Evolutionary conservation across 2,888 invertebrate genomes (phyloP), one percentile per base, ranked within the genome.

Genomic region (Cantharis rufa): DNA sequence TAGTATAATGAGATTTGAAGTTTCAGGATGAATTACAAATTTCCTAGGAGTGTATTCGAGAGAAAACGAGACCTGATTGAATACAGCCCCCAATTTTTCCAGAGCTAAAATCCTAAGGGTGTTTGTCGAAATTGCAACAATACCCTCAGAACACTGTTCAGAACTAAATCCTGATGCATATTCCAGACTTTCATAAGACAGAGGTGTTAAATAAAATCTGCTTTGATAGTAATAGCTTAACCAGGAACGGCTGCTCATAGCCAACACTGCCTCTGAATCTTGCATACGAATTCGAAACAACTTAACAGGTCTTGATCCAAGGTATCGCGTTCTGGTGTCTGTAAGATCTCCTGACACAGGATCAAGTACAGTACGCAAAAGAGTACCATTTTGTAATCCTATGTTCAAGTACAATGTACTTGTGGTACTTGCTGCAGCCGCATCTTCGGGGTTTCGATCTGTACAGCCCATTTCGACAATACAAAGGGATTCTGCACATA

Each of bases 161-260:
- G 95, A 95, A 86, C 93, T 93, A 88, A 99, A 99, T 3, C 98
- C 98, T 1, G 98, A 97, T 0, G 99, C 99, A 89, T 97, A 98
- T 87, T 99, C 99, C 75, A 99, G 89, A 75, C 97, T 95, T 88
- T 98, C 98, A 86, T 99, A 99, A 0, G 98, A 98, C 0, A 98
- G 89, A 0, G 98, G 98, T 0, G 98, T 98, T 69, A 99, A 90
- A 88, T 98, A 98, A 85, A 97, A 97, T 72, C 96, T 92, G 89
- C 97, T 98, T 88, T 99, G 99, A 88, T 99, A 98, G 85, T 97
- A 97, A 87, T 99, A 99, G 85, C 98, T 98, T 21, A 99, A 90
- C 99, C 99, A 99, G 0, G 98, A 97, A 81, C 99, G 92, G 82
- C 98, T 98, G 0, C 98, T 99, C 92, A 99, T 98, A 0, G 99